Conservation (phyloP, 2,888 invertebrate genomes). For the Stratiomys singularior region DNA sequence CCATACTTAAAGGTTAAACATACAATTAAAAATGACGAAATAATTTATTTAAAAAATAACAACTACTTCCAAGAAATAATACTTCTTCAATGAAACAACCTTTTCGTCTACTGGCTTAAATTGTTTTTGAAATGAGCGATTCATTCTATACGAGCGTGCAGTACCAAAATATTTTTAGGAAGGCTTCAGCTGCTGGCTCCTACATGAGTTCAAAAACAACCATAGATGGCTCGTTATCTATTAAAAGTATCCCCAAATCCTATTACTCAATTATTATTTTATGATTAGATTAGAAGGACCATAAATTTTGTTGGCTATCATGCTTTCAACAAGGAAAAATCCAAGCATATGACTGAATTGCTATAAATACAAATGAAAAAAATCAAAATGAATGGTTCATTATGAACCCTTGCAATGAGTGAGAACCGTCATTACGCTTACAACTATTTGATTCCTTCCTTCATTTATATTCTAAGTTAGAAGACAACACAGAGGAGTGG, state of each 20-base stretch:
- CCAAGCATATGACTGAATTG: constrained; percentile 24
- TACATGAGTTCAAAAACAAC: background rate
- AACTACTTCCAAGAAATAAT: too few relatives aligned
- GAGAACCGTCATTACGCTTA: background rate
- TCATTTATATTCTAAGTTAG: background rate
- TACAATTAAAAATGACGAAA: too few relatives aligned
- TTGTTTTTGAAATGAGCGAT: too few relatives aligned
- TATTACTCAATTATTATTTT: constrained; percentile 18
- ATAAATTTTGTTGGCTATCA: constrained; percentile 3
- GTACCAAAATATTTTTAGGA: too few relatives aligned
- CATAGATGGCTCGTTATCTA: too few relatives aligned
- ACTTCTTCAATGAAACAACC: too few relatives aligned
- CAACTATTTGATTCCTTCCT: constrained; percentile 1
- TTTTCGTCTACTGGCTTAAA: too few relatives aligned
- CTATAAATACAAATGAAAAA: constrained; percentile 4
- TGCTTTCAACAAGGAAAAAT: background rate
- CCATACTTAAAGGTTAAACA: too few relatives aligned
- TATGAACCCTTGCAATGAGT: background rate
- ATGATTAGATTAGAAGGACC: constrained; percentile 17
- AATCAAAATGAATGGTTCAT: constrained; percentile 35
- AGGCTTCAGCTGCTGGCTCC: background rate
- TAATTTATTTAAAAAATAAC: too few relatives aligned
- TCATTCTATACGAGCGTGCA: too few relatives aligned
- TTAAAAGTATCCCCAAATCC: too few relatives aligned
- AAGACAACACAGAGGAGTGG: background rate